These are phyloP conservation scores for Iguana delicatissima DNA, from an alignment of 2,797 vertebrate genomes.

Conservation along the genomic window DNA sequence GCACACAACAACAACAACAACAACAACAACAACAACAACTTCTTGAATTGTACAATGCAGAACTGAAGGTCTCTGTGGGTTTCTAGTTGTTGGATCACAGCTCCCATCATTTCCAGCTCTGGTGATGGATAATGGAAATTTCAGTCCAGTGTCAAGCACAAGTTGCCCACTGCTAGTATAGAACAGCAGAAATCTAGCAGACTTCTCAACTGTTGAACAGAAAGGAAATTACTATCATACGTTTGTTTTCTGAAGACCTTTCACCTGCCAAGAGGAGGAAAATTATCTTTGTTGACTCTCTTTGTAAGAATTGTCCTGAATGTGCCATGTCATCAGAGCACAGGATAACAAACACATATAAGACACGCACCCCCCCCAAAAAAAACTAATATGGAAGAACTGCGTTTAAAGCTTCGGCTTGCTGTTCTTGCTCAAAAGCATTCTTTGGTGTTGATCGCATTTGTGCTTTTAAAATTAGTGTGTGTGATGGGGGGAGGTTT, in stretches of 20 bases:
- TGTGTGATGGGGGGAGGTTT: conserved; percentile 2
- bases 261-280: not conserved
- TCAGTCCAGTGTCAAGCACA: not conserved
- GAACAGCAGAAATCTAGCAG: not conserved
- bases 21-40: too few species aligned
- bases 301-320: conserved; percentile 15
- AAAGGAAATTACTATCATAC: not conserved
- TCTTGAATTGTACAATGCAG: not conserved
- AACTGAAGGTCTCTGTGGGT: not conserved
- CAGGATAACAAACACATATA: conserved; percentile 39
- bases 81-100: not conserved
- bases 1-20: too few species aligned
- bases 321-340: conserved; percentile 1
- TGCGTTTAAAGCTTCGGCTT: conserved; percentile 48
- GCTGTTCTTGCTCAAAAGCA: conserved; percentile 64
- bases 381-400: conserved; percentile 15
- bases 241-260: conserved; percentile 7
- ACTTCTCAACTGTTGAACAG: conserved; percentile 10
- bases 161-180: not conserved
- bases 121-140: not conserved
- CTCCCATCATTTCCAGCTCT: not conserved
- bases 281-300: conserved; percentile 18
- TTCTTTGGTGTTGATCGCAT: conserved; percentile 60
- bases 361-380: not conserved
- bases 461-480: conserved; percentile 62